These are phyloP conservation scores for Daktulosphaira vitifoliae DNA, from an alignment of 1,140 invertebrate species.

Conservation along the genomic window DNA sequence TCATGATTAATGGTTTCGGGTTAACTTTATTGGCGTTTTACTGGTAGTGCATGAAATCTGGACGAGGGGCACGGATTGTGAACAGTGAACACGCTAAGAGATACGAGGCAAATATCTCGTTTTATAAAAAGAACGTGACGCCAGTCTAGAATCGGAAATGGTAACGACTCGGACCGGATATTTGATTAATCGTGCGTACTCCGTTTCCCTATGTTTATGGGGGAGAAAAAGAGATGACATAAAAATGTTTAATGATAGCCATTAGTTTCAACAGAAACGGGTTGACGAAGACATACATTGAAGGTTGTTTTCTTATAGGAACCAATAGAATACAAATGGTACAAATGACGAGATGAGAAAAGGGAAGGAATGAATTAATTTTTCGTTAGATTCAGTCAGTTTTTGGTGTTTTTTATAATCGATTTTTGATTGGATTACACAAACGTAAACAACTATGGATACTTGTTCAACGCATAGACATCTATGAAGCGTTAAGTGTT, in stretches of 20 bases:
- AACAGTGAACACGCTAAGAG: neutral
- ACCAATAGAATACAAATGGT: conserved; percentile 1
- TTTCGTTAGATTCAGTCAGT: conserved; percentile 22
- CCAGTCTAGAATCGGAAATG: conserved; percentile 31
- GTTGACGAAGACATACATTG: neutral
- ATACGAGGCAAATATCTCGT: conserved; percentile 11
- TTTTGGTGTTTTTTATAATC: conserved; percentile 26
- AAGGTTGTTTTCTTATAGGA: neutral
- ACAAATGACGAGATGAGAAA: neutral
- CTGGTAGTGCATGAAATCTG: neutral
- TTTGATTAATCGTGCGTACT: conserved; percentile 26
- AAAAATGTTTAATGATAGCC: conserved; percentile 27
- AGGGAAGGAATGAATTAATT: conserved; percentile 15
- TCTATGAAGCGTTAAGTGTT: neutral
- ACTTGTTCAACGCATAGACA: conserved; percentile 17
- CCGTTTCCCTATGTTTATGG: neutral
- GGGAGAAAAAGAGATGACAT: neutral
- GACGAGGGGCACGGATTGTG: neutral
- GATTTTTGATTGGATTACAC: conserved; percentile 19
- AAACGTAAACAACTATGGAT: conserved; percentile 5
- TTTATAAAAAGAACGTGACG: conserved; percentile 1
- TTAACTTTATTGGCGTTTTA: conserved; percentile 17
- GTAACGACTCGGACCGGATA: conserved; percentile 27
- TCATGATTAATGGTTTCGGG: conserved; percentile 27
- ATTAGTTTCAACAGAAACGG: conserved; percentile 24